Evolutionary conservation across 2,888 invertebrate genomes (phyloP).

Genomic region (Deroplatys truncata): DNA sequence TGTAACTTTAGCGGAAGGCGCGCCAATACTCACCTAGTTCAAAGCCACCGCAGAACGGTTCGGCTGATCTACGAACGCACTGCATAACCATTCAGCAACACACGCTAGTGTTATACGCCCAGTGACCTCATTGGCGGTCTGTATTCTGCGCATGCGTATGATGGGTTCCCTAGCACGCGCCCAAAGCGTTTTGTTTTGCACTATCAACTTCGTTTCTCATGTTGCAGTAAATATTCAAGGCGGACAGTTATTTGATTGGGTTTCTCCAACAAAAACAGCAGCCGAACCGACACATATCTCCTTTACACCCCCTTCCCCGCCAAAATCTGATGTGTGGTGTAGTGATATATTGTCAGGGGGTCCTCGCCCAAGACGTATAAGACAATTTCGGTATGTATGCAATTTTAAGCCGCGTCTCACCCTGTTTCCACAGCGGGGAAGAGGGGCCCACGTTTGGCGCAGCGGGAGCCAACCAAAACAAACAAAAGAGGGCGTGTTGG

Average conservation of each 20-base stretch:
- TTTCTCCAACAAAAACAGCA: conserved; percentile 25
- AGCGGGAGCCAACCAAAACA: not conserved
- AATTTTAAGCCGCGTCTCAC: not conserved
- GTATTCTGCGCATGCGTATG: too few relatives aligned
- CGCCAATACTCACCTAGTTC: too few relatives aligned
- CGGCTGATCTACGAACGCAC: too few relatives aligned
- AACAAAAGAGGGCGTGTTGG: not conserved
- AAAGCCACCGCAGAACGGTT: too few relatives aligned
- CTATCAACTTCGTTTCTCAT: not conserved
- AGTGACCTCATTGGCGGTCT: too few relatives aligned
- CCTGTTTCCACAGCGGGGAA: not conserved
- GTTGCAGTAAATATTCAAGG: conserved; percentile 26
- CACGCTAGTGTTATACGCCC: too few relatives aligned
- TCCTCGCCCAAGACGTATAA: conserved; percentile 10
- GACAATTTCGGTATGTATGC: conserved; percentile 8
- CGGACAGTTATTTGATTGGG: conserved; percentile 30
- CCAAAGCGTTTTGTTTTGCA: not conserved
- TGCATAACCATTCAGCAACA: too few relatives aligned
- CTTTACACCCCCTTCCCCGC: not conserved
- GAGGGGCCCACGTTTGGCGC: not conserved
- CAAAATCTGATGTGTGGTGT: conserved; percentile 7
- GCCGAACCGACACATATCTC: not conserved
- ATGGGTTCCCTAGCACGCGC: too few relatives aligned
- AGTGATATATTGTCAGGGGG: conserved; percentile 14
- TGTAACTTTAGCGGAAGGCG: too few relatives aligned